Evolutionary conservation across 2,888 invertebrate genomes (phyloP).

Genomic region (Pimpla rufipes): DNA sequence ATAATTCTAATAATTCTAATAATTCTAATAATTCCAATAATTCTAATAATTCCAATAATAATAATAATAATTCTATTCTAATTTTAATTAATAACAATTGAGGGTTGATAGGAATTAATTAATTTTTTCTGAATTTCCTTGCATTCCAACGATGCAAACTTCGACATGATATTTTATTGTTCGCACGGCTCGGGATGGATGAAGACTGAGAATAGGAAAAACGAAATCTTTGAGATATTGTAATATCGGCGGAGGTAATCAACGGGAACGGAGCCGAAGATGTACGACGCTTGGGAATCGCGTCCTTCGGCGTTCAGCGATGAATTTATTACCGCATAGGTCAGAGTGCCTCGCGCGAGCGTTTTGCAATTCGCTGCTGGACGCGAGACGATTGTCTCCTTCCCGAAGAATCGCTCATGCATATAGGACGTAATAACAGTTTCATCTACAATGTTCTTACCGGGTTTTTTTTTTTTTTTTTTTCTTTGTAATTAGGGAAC

Average conservation of each 20-base stretch:
- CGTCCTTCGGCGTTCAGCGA: constrained; percentile 42
- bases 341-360: constrained; percentile 25
- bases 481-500: too few relatives aligned
- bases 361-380: constrained; percentile 53
- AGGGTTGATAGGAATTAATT: too few relatives aligned
- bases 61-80: too few relatives aligned
- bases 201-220: not conserved
- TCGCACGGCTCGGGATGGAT: not conserved
- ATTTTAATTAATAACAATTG: too few relatives aligned
- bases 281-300: constrained; percentile 8
- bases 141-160: too few relatives aligned
- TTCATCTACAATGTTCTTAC: not conserved
- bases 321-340: constrained; percentile 52
- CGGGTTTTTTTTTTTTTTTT: too few relatives aligned
- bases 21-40: too few relatives aligned
- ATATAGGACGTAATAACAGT: not conserved
- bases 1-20: too few relatives aligned
- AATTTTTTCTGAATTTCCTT: too few relatives aligned
- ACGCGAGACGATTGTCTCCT: constrained; percentile 40
- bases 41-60: too few relatives aligned
- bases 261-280: constrained; percentile 17
- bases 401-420: constrained; percentile 8
- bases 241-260: constrained; percentile 10
- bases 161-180: too few relatives aligned
- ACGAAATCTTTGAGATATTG: not conserved